Base-by-base conservation (phyloP, 2,888 invertebrate genomes). In the Synergus gifuensis region DNA sequence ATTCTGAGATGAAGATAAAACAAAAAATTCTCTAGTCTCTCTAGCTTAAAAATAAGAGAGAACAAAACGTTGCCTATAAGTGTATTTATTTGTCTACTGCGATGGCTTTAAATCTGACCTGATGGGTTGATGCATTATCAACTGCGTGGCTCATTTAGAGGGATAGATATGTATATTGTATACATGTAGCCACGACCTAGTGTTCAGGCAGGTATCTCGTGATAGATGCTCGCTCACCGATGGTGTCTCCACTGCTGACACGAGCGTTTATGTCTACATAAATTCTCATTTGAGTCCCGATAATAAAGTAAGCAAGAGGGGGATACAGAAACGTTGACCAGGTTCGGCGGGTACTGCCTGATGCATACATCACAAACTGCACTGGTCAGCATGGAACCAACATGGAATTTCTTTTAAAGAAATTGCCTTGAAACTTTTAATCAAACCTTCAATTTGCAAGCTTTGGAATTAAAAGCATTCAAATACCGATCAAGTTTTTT, bases 281-380 rank as follows among this genome's bases (percentile, higher is more conserved):
- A 91, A 91, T 90, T 90, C 89, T 90, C 90, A 90, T 91, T 91
- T 90, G 88, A 90, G 88, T 81, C 84, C 82, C 87, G 90, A 90
- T 90, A 90, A 91, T 90, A 90, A 90, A 90, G 90, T 89, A 88
- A 90, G 88, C 88, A 87, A 83, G 83, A 83, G 83, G 84, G 86
- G 86, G 85, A 87, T 28, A 3, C 86, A 84, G 87, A 88, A 86
- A 85, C 86, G 86, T 86, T 85, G 85, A 84, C 81, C 83, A 83
- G 85, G 84, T 87, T 87, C 85, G 85, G 83, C 85, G 85, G 85
- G 83, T 86, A 82, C 87, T 86, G 83, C 83, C 87, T 83, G 86
- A 89, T 88, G 86, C 86, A 88, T 88, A 88, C 87, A 89, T 89
- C 88, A 88, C 89, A 40, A 36, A 54, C 54, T 73, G 11, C 40